These are phyloP conservation scores for Suricata suricatta DNA, from an alignment of 2,113 vertebrate species.

Conservation along the genomic window DNA sequence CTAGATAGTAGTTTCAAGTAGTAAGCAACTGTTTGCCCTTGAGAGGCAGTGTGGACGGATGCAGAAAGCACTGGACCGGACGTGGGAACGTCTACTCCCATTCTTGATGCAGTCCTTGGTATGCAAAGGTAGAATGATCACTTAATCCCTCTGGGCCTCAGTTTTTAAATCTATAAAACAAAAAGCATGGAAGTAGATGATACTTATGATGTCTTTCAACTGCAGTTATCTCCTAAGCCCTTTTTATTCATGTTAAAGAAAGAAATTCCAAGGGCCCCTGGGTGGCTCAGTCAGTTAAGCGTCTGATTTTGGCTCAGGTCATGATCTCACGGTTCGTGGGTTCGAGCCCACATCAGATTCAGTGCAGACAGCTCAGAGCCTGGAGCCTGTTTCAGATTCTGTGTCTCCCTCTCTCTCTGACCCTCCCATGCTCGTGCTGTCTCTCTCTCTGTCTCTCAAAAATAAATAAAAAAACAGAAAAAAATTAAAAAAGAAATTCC, in stretches of 20 bases:
- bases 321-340: too few species aligned
- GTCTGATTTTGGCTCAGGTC: too few species aligned
- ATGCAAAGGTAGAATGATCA: neutral
- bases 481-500: neutral
- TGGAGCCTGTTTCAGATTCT: too few species aligned
- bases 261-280: neutral
- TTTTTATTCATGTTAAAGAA: constrained; percentile 11
- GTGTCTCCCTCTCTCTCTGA: too few species aligned
- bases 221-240: neutral
- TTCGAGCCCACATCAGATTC: too few species aligned
- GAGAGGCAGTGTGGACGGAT: neutral
- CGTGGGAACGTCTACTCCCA: neutral
- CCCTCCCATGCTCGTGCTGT: too few species aligned
- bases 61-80: neutral
- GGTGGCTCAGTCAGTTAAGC: too few species aligned
- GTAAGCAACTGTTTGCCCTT: neutral
- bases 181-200: neutral
- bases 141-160: neutral
- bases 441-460: too few species aligned
- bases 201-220: constrained; percentile 9
- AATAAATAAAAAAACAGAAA: too few species aligned
- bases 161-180: constrained; percentile 17
- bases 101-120: neutral
- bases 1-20: neutral
- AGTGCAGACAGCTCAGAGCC: too few species aligned